Evolutionary conservation across 2,797 vertebrate species (phyloP).

Genomic region (Malurus splendens): DNA sequence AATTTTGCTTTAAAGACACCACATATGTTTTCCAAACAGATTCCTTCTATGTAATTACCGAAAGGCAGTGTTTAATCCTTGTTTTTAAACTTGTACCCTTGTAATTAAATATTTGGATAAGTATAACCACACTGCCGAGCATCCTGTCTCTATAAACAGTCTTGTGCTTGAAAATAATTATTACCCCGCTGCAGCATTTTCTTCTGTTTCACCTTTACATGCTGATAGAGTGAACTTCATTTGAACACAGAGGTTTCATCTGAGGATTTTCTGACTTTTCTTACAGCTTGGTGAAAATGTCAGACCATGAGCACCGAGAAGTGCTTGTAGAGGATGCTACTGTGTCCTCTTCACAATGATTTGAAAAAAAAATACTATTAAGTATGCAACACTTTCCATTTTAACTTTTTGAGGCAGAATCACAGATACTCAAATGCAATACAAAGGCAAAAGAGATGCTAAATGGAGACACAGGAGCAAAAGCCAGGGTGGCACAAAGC

Average conservation of each 20-base stretch:
- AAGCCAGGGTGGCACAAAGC: background rate
- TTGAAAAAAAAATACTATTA: background rate
- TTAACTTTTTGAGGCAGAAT: background rate
- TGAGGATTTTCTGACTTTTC: background rate
- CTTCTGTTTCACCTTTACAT: background rate
- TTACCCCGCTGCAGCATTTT: background rate
- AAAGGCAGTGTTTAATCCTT: background rate
- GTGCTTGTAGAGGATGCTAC: background rate
- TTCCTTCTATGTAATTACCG: background rate
- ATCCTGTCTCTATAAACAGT: background rate
- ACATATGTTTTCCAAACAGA: background rate
- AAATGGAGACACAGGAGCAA: fast-evolving
- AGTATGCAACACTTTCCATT: background rate
- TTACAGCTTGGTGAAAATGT: background rate
- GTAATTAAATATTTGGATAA: background rate
- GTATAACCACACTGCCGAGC: background rate
- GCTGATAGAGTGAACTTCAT: background rate
- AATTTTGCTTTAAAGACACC: background rate
- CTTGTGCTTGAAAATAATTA: background rate
- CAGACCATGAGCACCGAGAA: background rate
- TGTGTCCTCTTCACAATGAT: background rate
- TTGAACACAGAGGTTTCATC: background rate
- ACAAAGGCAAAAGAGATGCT: background rate
- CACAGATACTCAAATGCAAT: background rate
- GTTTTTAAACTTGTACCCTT: background rate